These are phyloP conservation scores for Lycia hirtaria DNA, from an alignment of 2,888 invertebrate species.

Conservation along the genomic window DNA sequence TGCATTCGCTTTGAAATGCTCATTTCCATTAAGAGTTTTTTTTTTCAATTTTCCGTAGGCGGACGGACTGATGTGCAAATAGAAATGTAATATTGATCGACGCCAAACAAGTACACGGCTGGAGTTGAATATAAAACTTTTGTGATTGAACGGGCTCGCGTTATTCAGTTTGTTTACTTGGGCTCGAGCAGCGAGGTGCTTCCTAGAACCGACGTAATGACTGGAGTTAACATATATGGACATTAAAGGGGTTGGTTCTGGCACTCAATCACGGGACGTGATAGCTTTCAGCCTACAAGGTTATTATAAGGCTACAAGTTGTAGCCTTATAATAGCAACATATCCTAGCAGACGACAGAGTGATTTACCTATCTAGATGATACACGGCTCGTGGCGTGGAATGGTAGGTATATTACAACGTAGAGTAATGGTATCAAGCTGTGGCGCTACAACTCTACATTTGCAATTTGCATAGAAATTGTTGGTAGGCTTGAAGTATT, in stretches of 20 bases:
- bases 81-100: slow-evolving; percentile 44
- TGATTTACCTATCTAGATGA: slow-evolving; percentile 11
- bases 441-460: slow-evolving; percentile 33
- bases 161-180: slow-evolving; percentile 21
- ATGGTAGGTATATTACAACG: slow-evolving; percentile 24
- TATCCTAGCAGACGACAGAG: slow-evolving; percentile 4
- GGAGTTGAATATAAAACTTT: slow-evolving; percentile 38
- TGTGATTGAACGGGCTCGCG: slow-evolving; percentile 37
- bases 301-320: no score
- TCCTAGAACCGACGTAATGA: slow-evolving; percentile 17
- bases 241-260: slow-evolving; percentile 7
- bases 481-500: slow-evolving; percentile 35
- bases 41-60: slow-evolving; percentile 51
- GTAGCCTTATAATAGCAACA: slow-evolving; percentile 13
- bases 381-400: slow-evolving; percentile 1
- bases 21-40: slow-evolving; percentile 55
- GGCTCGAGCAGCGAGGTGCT: slow-evolving; percentile 19
- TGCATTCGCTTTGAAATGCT: slow-evolving; percentile 56
- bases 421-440: slow-evolving; percentile 32
- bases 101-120: slow-evolving; percentile 33
- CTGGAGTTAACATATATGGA: slow-evolving; percentile 11
- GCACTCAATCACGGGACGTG: slow-evolving; percentile 3
- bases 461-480: slow-evolving; percentile 39
- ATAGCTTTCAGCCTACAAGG: no score
- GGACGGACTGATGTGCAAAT: slow-evolving; percentile 41